Evolutionary conservation across 2,888 invertebrate species (phyloP), one percentile per base, ranked within the genome.

Genomic region (Siphlonurus alternatus): DNA sequence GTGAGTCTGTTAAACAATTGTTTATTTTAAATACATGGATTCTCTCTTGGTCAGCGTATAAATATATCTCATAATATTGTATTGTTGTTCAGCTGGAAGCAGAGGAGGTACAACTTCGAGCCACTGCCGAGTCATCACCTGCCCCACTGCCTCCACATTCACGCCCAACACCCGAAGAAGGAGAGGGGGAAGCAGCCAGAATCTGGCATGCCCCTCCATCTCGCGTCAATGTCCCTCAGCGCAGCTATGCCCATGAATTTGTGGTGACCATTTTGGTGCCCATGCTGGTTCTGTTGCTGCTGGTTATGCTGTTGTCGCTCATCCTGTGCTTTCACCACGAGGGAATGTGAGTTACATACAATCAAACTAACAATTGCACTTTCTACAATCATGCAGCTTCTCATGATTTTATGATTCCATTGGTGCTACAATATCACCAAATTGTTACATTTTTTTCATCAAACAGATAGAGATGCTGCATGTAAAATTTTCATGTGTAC

Each of bases 271-370:
- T 89, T 65, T 80, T 87, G 15, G 80, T 87, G 18, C 89, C 90
- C 0, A 77, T 85, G 67, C 73, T 85, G 64, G 76, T 89, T 59
- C 78, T 90, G 72, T 74, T 88, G 59, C 72, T 88, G 20, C 75
- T 88, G 1, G 79, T 85, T 1, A 79, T 85, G 2, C 78, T 87
- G 5, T 73, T 90, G 1, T 86, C 88, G 0, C 81, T 86, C 1
- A 83, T 87, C 0, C 77, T 90, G 15, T 90, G 89, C 74, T 84
- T 89, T 68, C 84, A 88, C 69, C 85, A 88, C 70, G 86, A 86
- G 68, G 84, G 86, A 72, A 79, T 87, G 89, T 89, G 75, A 88
- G 88, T 84, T 71, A 65, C 56, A 23, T n/a, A n/a, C 10, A 53
- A 38, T n/a, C 10, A 19, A 22, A 19, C 23, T 1, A 24, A 7